These are phyloP conservation scores for Seira sanloemensis DNA, from an alignment of 2,888 invertebrate species.

Conservation along the genomic window DNA sequence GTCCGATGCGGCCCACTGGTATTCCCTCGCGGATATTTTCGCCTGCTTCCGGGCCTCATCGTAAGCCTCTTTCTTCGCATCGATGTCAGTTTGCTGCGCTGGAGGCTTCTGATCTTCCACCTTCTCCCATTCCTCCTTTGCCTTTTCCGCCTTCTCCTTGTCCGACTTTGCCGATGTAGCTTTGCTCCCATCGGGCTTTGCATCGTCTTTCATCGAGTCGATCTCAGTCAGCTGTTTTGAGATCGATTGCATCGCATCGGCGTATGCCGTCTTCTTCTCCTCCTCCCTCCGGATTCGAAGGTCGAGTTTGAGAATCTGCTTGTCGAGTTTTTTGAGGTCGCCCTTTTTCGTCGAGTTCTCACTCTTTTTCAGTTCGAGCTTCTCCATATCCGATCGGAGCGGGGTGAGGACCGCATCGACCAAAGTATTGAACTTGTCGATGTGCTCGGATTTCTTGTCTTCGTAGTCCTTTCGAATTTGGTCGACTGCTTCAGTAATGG, in stretches of 20 bases:
- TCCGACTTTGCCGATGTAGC: conserved; percentile 28
- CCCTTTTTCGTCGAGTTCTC: conserved; percentile 2
- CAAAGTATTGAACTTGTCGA: not conserved
- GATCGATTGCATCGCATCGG: not conserved
- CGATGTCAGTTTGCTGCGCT: conserved; percentile 20
- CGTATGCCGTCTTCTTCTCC: conserved; percentile 18
- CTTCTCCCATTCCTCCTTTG: conserved; percentile 15
- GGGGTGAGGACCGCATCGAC: conserved; percentile 20
- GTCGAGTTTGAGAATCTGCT: conserved; percentile 26
- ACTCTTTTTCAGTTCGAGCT: conserved; percentile 7
- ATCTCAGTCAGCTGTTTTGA: not conserved
- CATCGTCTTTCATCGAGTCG: not conserved
- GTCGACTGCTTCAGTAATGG: not conserved
- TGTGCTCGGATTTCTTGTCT: conserved; percentile 24
- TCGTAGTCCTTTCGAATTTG: not conserved
- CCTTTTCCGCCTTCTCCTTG: conserved; percentile 14
- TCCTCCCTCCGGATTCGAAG: conserved; percentile 10
- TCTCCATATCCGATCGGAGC: not conserved
- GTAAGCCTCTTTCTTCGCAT: conserved; percentile 18
- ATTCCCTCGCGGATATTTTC: conserved; percentile 18
- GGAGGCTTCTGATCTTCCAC: conserved; percentile 19
- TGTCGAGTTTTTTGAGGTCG: conserved; percentile 34
- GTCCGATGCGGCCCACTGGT: conserved; percentile 27
- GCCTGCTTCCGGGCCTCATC: conserved; percentile 37
- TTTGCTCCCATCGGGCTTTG: conserved; percentile 30